phyloP scores from a whole-genome alignment of 2,888 invertebrate species.

The Neria commutata region DNA sequence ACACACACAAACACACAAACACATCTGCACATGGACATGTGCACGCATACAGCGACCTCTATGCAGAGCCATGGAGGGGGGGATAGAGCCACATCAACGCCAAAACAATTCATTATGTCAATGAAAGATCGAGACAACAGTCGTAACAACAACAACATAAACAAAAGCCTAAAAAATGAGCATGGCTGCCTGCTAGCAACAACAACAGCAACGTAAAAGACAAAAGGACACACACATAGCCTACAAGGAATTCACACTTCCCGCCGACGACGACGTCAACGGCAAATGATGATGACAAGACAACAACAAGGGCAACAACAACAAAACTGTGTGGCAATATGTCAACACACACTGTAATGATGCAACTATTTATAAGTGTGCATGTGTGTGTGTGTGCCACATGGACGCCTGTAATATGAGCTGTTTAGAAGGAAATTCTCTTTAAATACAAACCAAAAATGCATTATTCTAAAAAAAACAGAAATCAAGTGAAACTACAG shows the following conservation, averaged over 20 bases:
- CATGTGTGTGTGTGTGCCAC: not conserved
- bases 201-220: not conserved
- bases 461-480: too few species aligned
- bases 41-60: too few species aligned
- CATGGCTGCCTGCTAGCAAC: too few species aligned
- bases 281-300: too few species aligned
- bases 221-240: slow-evolving; percentile 3
- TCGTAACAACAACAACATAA: not conserved
- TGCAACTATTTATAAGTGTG: not conserved
- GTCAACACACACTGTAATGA: slow-evolving; percentile 1
- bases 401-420: too few species aligned
- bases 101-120: not conserved
- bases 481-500: too few species aligned
- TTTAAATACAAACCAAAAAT: too few species aligned
- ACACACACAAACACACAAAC: not conserved
- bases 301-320: too few species aligned
- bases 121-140: slow-evolving; percentile 1
- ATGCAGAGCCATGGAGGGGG: not conserved
- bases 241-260: not conserved
- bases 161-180: not conserved
- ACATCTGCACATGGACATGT: too few species aligned
- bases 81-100: not conserved
- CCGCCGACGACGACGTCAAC: too few species aligned
- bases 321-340: not conserved
- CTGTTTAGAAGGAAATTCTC: too few species aligned